Evolutionary conservation across 1,140 invertebrate genomes (phyloP).

Genomic region (Ips nitidus): DNA sequence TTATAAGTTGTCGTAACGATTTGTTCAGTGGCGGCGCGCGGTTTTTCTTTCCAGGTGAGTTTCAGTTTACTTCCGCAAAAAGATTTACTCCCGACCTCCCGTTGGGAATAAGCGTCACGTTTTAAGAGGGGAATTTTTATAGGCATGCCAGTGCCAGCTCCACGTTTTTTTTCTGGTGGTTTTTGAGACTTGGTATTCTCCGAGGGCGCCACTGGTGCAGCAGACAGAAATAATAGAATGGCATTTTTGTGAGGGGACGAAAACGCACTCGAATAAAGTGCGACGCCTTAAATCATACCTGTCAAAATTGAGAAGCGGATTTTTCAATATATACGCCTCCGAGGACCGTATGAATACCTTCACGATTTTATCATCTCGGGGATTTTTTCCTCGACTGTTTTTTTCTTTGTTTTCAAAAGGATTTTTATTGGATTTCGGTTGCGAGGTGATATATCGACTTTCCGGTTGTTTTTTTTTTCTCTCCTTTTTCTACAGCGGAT

Average conservation of each 20-base stretch:
- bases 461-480: not conserved
- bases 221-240: not conserved
- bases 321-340: slow-evolving; percentile 32
- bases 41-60: too few species aligned
- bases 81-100: slow-evolving; percentile 20
- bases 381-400: slow-evolving; percentile 13
- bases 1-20: slow-evolving; percentile 7
- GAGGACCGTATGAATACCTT: slow-evolving; percentile 32
- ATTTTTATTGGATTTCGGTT: slow-evolving; percentile 21
- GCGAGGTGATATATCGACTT: not conserved
- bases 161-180: not conserved
- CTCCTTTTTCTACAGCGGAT: too few species aligned
- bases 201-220: not conserved
- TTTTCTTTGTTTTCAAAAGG: slow-evolving; percentile 24
- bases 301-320: slow-evolving; percentile 33
- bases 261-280: slow-evolving; percentile 35
- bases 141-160: too few species aligned
- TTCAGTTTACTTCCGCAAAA: slow-evolving; percentile 25
- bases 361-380: slow-evolving; percentile 25
- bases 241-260: slow-evolving; percentile 11
- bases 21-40: slow-evolving; percentile 7
- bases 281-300: slow-evolving; percentile 33
- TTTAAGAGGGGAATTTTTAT: too few species aligned
- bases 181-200: too few species aligned
- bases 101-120: too few species aligned